Conservation (phyloP, 2,888 invertebrate genomes). For the Orthosia cruda region DNA sequence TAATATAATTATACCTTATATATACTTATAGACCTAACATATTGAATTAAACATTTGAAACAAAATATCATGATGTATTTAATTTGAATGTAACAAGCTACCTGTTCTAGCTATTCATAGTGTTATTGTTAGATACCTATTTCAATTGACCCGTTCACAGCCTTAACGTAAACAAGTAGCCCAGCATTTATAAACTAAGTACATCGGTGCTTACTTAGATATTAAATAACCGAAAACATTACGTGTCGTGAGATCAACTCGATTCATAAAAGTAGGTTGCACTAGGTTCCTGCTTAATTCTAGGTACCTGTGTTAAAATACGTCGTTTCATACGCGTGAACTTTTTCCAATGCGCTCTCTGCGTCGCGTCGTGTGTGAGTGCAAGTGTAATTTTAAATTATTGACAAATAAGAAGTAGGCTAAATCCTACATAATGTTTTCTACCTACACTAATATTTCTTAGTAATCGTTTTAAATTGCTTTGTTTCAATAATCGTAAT, state of each 20-base stretch:
- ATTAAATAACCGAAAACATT: conserved; percentile 6
- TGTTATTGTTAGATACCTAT: conserved; percentile 1
- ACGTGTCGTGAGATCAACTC: conserved; percentile 16
- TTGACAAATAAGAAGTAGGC: too few relatives aligned
- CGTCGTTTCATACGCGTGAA: too few relatives aligned
- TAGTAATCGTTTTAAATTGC: too few relatives aligned
- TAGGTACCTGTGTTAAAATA: too few relatives aligned
- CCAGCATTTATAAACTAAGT: conserved; percentile 3
- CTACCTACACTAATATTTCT: too few relatives aligned
- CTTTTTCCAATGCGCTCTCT: too few relatives aligned
- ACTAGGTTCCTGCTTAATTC: background rate
- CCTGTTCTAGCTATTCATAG: too few relatives aligned
- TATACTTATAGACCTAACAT: background rate
- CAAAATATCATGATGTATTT: background rate
- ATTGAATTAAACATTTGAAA: conserved; percentile 23
- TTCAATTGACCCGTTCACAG: conserved; percentile 3
- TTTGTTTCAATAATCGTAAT: too few relatives aligned
- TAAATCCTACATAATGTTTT: too few relatives aligned
- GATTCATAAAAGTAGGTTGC: conserved; percentile 36
- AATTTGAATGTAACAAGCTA: background rate
- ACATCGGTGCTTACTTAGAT: background rate
- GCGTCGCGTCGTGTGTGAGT: too few relatives aligned
- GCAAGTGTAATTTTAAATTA: too few relatives aligned
- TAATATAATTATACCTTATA: too few relatives aligned
- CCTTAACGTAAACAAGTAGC: background rate